Percentiles rank a stretch among this genome's conserved stretches.
Conservation (phyloP, 2,888 invertebrate genomes). For the Sarcophaga variegata region DNA sequence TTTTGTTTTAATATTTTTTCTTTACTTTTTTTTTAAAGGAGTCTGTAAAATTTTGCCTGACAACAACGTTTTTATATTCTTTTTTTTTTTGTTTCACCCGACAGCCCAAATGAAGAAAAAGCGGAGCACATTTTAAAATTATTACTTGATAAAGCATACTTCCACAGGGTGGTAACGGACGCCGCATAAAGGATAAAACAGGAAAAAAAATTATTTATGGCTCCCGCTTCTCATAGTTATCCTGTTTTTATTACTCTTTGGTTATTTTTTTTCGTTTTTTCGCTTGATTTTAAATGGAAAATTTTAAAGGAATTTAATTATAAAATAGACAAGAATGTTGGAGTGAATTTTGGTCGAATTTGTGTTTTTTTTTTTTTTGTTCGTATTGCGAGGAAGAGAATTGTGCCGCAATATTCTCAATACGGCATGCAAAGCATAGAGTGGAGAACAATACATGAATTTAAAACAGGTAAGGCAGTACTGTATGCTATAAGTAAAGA, state of each 20-base stretch:
- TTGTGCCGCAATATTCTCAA: too few relatives aligned
- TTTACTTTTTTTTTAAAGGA: slow-evolving; percentile 41
- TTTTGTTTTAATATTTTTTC: slow-evolving; percentile 34
- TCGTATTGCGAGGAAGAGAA: background rate
- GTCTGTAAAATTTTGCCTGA: slow-evolving; percentile 56
- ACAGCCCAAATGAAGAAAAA: slow-evolving; percentile 11
- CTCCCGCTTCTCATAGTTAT: background rate
- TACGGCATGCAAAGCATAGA: too few relatives aligned
- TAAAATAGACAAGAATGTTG: slow-evolving; percentile 56
- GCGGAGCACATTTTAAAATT: slow-evolving; percentile 61
- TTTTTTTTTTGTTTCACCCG: slow-evolving; percentile 18
- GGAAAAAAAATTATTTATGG: slow-evolving; percentile 59
- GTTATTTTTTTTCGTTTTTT: slow-evolving; percentile 34
- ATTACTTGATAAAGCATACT: slow-evolving; percentile 70
- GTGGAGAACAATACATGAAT: background rate
- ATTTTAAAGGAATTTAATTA: slow-evolving; percentile 62
- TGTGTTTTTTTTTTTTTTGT: background rate
- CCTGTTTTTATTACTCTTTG: background rate
- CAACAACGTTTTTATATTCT: slow-evolving; percentile 25
- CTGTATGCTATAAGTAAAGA: background rate
- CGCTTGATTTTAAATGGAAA: slow-evolving; percentile 54
- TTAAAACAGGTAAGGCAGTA: background rate
- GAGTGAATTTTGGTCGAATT: slow-evolving; percentile 20
- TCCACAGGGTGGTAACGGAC: slow-evolving; percentile 65
- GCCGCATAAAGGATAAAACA: slow-evolving; percentile 8